Base-by-base conservation (phyloP, 2,888 invertebrate species). In the Euzophera pinguis region DNA sequence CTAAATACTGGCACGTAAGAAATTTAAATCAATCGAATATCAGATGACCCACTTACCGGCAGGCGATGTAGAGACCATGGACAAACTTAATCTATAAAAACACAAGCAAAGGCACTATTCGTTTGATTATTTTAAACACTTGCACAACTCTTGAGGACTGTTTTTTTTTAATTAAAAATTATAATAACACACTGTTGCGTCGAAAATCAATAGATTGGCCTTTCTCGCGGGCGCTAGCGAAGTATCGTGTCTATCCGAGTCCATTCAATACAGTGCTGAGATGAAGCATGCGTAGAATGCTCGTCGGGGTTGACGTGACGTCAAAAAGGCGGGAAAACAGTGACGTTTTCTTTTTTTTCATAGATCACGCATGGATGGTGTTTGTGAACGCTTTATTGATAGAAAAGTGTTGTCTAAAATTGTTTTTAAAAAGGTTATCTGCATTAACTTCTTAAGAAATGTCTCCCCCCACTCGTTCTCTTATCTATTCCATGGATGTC, bases 121-220 rank as follows among this genome's bases (percentile, higher is more conserved):
- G 61, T 65, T 64, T 58, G 56, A 51, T 58, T 68, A 59, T 50
- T 60, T 64, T 66, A 64, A 64, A 58, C 80, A 81, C 81, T 75
- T 62, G 63, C 79, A 79, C 79, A 74, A 76, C 81, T 78, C 80
- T 70, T 72, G 71, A 67, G 62, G 62, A 66, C 65, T 60, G 65
- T 64, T 65, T 22, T 64, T n/a, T 67, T 64, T 64, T 63, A 57
- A 71, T 75, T 67, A 70, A 73, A 45, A 75, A 78, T 78, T 73
- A n/a, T n/a, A n/a, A n/a, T n/a, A 71, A 65, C 71, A 80, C 71
- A 75, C 73, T 78, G 76, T 74, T 74, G 76, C 75, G 70, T 72
- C 65, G 70, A 71, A 78, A 81, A 89, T 89, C 89, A 75, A 89
- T 89, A 87, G 61, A 61, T 69, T 66, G 73, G 75, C 72, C 81